Conservation (phyloP, 2,113 vertebrate genomes). For the Plectropomus leopardus region DNA sequence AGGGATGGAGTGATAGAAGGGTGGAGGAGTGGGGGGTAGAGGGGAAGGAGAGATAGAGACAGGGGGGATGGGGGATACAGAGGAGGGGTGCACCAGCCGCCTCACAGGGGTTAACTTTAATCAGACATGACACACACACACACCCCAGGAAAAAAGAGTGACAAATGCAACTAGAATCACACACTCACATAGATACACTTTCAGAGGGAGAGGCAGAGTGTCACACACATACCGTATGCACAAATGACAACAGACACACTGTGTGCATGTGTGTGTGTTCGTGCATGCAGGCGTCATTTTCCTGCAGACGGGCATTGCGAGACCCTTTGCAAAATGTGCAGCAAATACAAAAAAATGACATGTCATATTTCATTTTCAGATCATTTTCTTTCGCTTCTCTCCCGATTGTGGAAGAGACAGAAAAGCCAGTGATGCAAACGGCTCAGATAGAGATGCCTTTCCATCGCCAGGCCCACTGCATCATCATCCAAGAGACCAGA, state of each 20-base stretch:
- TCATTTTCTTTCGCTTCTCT: constrained; percentile 43
- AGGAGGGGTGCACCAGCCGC: constrained; percentile 74
- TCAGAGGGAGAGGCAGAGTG: constrained; percentile 34
- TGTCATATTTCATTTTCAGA: constrained; percentile 59
- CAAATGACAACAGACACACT: constrained; percentile 49
- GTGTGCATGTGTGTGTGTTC: not conserved
- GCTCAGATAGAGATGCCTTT: constrained; percentile 33
- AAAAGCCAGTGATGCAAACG: constrained; percentile 47
- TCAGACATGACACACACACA: constrained; percentile 81
- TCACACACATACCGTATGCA: constrained; percentile 50
- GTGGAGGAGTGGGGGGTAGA: constrained; percentile 43
- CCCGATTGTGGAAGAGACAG: constrained; percentile 39
- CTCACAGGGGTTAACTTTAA: constrained; percentile 84
- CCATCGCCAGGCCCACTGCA: constrained; percentile 43
- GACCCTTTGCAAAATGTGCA: constrained; percentile 56
- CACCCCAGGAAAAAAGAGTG: constrained; percentile 72
- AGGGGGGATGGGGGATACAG: constrained; percentile 37
- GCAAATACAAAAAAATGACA: constrained; percentile 60
- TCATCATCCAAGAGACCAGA: constrained; percentile 59
- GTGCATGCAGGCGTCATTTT: constrained; percentile 26
- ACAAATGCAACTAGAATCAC: constrained; percentile 74
- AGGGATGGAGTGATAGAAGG: constrained; percentile 72
- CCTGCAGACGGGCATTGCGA: constrained; percentile 31
- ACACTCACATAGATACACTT: constrained; percentile 54
- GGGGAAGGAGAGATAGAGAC: constrained; percentile 29